Evolutionary conservation across 2,113 vertebrate species (phyloP).

Genomic region (Zosterops borbonicus): DNA sequence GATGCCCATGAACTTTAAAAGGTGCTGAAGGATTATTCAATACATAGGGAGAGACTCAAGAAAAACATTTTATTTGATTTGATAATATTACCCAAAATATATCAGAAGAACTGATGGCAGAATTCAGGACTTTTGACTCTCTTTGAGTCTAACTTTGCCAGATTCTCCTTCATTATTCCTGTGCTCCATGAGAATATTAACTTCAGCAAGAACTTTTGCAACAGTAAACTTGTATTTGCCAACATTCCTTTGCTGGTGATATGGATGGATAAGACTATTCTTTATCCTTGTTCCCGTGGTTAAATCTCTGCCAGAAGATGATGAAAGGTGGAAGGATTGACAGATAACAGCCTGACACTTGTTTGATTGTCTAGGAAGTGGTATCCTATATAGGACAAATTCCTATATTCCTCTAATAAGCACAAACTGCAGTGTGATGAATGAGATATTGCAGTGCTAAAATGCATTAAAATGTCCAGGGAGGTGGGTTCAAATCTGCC

Average conservation of each 20-base stretch:
- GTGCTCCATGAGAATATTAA: not conserved
- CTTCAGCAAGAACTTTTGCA: not conserved
- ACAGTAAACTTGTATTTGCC: not conserved
- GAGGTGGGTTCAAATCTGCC: not conserved
- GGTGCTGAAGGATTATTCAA: not conserved
- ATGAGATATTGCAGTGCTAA: not conserved
- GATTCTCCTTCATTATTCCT: not conserved
- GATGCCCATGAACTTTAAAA: not conserved
- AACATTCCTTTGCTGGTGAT: not conserved
- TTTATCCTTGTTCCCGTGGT: not conserved
- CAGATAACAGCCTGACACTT: not conserved
- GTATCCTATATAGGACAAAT: not conserved
- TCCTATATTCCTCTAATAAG: not conserved
- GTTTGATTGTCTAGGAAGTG: not conserved
- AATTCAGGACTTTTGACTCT: not conserved
- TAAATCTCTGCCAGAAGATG: conserved; percentile 38
- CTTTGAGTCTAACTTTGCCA: not conserved
- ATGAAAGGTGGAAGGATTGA: conserved; percentile 12
- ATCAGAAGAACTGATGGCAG: not conserved
- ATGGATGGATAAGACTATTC: not conserved
- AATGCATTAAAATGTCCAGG: not conserved
- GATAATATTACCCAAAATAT: not conserved
- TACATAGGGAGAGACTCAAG: not conserved
- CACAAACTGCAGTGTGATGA: not conserved
- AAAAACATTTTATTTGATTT: not conserved